Conservation (phyloP, 2,888 invertebrate genomes). For the Ophraella communa region DNA sequence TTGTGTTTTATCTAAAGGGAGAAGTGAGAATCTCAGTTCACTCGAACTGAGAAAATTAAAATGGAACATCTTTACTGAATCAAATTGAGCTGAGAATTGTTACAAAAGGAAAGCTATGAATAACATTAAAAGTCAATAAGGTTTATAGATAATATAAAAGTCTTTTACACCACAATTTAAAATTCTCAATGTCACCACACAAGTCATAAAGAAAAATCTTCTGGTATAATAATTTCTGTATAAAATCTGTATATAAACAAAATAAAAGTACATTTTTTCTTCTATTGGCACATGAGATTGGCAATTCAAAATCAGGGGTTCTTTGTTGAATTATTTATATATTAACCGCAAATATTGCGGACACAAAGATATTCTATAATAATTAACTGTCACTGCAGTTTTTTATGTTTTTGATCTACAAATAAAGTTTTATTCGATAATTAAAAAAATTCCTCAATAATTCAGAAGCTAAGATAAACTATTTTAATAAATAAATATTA, state of each 20-base stretch:
- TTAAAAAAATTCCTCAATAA: neutral
- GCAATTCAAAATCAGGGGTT: constrained; percentile 15
- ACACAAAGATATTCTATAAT: neutral
- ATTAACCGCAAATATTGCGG: neutral
- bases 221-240: constrained; percentile 28
- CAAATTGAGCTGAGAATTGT: too few relatives aligned
- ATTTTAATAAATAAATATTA: too few relatives aligned
- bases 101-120: too few relatives aligned
- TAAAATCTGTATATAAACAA: constrained; percentile 30
- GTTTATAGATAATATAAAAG: constrained; percentile 16
- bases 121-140: constrained; percentile 17
- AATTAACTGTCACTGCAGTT: neutral
- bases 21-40: too few relatives aligned
- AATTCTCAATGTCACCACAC: constrained; percentile 42
- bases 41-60: too few relatives aligned
- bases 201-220: constrained; percentile 28
- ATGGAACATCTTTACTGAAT: too few relatives aligned
- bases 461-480: too few relatives aligned
- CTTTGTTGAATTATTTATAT: constrained; percentile 19
- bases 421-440: too few relatives aligned
- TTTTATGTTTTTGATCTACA: neutral
- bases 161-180: constrained; percentile 15
- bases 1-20: too few relatives aligned
- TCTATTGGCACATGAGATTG: constrained; percentile 48
- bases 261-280: constrained; percentile 27